Conservation (phyloP, 2,797 vertebrate species). For the Paramormyrops hopkinsi region DNA sequence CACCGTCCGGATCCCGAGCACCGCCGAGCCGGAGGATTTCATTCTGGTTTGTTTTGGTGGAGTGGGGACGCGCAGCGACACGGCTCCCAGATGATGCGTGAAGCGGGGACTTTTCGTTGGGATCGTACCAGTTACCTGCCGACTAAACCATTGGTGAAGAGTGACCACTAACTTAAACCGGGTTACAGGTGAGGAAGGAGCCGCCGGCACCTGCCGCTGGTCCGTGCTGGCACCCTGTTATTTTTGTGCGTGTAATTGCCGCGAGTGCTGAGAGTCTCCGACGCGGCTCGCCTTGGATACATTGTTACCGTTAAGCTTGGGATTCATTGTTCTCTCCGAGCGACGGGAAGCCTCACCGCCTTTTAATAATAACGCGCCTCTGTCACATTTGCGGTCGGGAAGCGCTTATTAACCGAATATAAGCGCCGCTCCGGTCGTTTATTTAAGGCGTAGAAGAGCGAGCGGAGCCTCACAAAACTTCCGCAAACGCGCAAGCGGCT, state of each 20-base stretch:
- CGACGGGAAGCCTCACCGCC: neutral
- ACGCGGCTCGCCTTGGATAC: neutral
- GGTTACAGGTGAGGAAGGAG: slow-evolving; percentile 5
- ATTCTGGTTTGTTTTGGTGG: neutral
- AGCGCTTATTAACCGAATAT: neutral
- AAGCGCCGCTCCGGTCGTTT: neutral
- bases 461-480: slow-evolving; percentile 12
- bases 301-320: neutral
- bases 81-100: slow-evolving; percentile 5
- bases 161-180: slow-evolving; percentile 5
- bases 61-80: neutral
- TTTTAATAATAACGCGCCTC: neutral
- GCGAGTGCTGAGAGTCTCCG: neutral
- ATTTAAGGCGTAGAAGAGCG: neutral
- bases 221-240: neutral
- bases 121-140: slow-evolving; percentile 14
- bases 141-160: neutral
- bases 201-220: neutral
- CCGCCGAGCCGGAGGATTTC: neutral
- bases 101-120: slow-evolving; percentile 5
- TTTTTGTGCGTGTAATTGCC: neutral
- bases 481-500: slow-evolving; percentile 19
- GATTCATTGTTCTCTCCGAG: neutral
- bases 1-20: neutral
- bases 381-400: neutral